Base-by-base conservation (phyloP, 2,113 vertebrate species). In the Setophaga petechia region DNA sequence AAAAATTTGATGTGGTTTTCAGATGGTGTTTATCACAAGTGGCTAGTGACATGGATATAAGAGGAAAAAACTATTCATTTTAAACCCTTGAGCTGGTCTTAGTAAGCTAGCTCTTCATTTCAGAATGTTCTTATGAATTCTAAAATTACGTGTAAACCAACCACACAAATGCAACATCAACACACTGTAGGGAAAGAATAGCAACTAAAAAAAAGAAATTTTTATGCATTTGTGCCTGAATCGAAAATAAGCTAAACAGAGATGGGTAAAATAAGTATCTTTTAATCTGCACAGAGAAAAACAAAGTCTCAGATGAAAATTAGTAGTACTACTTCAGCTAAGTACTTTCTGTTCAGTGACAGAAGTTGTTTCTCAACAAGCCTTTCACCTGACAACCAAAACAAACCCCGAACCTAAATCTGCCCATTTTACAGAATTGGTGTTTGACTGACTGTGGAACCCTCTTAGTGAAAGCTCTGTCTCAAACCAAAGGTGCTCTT, bases 11-110 rank as follows among this genome's bases (percentile, higher is more conserved):
- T 51, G 10, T 68, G 41, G 27, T 84, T 86, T 46, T 76, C 63
- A 92, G 88, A 54, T n/a, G 8, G 15, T 69, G 41, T 77, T 84
- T 95, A 39, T 86, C 72, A 84, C n/a, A 88, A 88, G 76, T 55
- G 59, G 39, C 88, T 93, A 89, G 66, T 78, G 83, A 77, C 51
- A 94, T 80, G 85, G 88, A 94, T 90, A 92, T 47, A 86, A 94
- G 77, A 8, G 76, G 95, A 95, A 97, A 94, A 90, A 74, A 43
- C 33, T 62, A 93, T 88, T 97, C 92, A 95, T 92, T 83, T 86
- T 80, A 86, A 95, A 94, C 93, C 92, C 68, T 86, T 74, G 52
- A 88, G n/a, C 33, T 65, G 41, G 30, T 77, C 51, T 93, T 54
- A 90, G 57, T 77, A 92, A 90, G 66, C 66, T 55, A 41, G 11